Percentiles rank a stretch among this genome's conserved stretches.
phyloP scores from a whole-genome alignment of 2,113 vertebrate genomes.

The Pygathrix nemaeus region DNA sequence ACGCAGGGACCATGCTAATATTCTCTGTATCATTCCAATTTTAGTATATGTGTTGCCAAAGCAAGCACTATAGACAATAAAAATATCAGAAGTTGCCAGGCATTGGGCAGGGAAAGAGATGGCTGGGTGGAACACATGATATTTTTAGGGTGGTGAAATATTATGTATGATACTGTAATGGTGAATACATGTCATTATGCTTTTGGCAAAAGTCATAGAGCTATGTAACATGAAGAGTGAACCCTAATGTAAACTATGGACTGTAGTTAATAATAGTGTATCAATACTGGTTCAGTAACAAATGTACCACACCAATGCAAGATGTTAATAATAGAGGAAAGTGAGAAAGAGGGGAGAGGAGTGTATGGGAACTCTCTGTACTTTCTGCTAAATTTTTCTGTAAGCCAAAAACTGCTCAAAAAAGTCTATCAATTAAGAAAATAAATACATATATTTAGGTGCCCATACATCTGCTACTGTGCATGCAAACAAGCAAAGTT shows the following conservation, averaged over 20 bases:
- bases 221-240: not conserved
- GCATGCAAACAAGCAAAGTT: not conserved
- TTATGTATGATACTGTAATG: not conserved
- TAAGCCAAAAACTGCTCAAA: not conserved
- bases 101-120: not conserved
- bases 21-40: too few species aligned
- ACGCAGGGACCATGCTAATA: too few species aligned
- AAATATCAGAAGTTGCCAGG: not conserved
- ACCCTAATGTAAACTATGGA: not conserved
- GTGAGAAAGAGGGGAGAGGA: too few species aligned
- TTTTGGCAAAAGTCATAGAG: not conserved
- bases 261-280: not conserved
- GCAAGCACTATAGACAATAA: not conserved
- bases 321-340: not conserved
- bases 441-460: not conserved
- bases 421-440: not conserved
- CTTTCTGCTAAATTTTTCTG: not conserved
- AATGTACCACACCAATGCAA: not conserved
- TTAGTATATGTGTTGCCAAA: too few species aligned
- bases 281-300: not conserved
- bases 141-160: not conserved
- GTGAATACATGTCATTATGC: not conserved
- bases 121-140: not conserved
- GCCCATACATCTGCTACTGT: not conserved
- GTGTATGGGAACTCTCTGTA: not conserved